Evolutionary conservation across 2,113 vertebrate genomes (phyloP).

Genomic region (Entelurus aequoreus): DNA sequence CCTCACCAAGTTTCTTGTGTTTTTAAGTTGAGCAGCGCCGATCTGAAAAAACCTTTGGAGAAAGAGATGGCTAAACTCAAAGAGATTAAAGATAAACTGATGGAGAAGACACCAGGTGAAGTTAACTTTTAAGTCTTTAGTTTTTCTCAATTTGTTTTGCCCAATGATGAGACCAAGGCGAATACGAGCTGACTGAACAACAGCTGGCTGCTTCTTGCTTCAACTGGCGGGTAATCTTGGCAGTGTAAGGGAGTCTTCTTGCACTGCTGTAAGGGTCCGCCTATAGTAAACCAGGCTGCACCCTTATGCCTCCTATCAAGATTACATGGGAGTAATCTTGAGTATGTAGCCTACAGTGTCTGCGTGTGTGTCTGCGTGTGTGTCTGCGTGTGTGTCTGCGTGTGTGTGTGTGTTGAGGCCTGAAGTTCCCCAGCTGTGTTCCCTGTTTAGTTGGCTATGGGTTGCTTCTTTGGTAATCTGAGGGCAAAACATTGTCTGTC

Average conservation of each 20-base stretch:
- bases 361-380: conserved; percentile 14
- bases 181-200: conserved; percentile 60
- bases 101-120: conserved; percentile 55
- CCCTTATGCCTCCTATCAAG: conserved; percentile 32
- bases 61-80: conserved; percentile 82
- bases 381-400: conserved; percentile 33
- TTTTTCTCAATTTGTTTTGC: conserved; percentile 9
- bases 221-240: conserved; percentile 68
- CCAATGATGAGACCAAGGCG: conserved; percentile 73
- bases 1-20: conserved; percentile 8
- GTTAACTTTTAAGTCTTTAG: not conserved
- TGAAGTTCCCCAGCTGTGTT: conserved; percentile 33
- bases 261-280: conserved; percentile 70
- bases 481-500: conserved; percentile 27
- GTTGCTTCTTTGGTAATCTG: conserved; percentile 68
- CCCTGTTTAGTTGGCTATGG: conserved; percentile 48
- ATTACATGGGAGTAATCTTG: conserved; percentile 30
- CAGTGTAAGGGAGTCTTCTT: conserved; percentile 57
- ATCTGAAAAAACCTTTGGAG: conserved; percentile 81
- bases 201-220: conserved; percentile 38
- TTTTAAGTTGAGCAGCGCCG: conserved; percentile 79
- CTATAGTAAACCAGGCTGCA: conserved; percentile 43
- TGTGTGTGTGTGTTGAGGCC: conserved; percentile 24
- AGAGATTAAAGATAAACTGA: conserved; percentile 72
- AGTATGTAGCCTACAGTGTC: conserved; percentile 43